phyloP scores from a whole-genome alignment of 2,888 invertebrate genomes.

The Cephalotes varians region DNA sequence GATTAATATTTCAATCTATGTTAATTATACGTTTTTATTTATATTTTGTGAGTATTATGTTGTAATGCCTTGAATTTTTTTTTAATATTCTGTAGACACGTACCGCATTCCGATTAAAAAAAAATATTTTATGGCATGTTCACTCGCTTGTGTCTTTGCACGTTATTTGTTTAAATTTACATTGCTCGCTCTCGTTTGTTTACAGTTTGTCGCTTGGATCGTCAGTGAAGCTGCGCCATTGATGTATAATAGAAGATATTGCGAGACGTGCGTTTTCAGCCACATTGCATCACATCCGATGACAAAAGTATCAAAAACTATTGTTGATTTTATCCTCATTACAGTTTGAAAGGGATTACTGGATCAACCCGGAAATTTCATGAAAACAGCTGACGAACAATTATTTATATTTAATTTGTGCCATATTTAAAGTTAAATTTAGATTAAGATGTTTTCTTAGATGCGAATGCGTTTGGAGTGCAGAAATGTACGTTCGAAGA shows the following conservation, averaged over 20 bases:
- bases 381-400: not conserved
- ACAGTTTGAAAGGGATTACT: not conserved
- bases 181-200: conserved; percentile 31
- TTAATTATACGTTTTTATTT: not conserved
- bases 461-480: not conserved
- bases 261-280: conserved; percentile 23
- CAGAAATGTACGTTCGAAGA: not conserved
- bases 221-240: conserved; percentile 4
- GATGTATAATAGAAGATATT: conserved; percentile 18
- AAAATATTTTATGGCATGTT: not conserved
- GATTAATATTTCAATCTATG: not conserved
- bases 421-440: conserved; percentile 1
- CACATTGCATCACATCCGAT: conserved; percentile 13
- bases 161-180: conserved; percentile 32
- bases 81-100: not conserved
- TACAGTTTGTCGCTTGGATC: conserved; percentile 36
- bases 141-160: not conserved
- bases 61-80: not conserved
- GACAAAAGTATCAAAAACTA: conserved; percentile 2
- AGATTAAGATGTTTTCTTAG: not conserved
- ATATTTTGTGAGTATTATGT: not conserved
- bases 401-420: not conserved
- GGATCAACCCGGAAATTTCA: not conserved
- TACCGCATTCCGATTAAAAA: not conserved
- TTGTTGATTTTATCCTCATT: not conserved